These are phyloP conservation scores for Thunnus thynnus DNA, from an alignment of 2,113 vertebrate genomes.

Conservation along the genomic window DNA sequence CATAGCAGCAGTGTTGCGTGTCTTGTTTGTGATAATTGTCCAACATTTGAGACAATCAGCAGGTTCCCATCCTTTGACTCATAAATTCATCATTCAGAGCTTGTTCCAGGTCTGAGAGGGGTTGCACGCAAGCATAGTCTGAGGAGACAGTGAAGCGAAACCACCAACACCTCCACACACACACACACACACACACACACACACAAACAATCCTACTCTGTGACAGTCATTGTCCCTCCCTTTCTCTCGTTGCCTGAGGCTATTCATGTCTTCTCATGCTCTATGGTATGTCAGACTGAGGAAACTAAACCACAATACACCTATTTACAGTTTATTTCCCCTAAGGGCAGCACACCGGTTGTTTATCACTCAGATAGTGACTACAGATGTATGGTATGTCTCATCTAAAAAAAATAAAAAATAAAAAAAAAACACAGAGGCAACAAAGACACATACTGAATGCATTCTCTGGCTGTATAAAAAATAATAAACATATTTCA, in stretches of 20 bases:
- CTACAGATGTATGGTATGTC: constrained; percentile 31
- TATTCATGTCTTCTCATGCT: constrained; percentile 48
- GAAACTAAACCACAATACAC: background rate
- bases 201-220: background rate
- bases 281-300: constrained; percentile 12
- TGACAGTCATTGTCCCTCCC: constrained; percentile 12
- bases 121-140: constrained; percentile 64
- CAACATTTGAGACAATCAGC: constrained; percentile 32
- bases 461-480: background rate
- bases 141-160: constrained; percentile 11
- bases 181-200: constrained; percentile 4
- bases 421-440: too few species aligned
- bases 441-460: background rate
- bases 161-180: background rate
- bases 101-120: constrained; percentile 29
- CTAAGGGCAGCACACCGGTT: background rate
- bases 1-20: constrained; percentile 5
- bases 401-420: background rate
- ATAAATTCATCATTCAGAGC: constrained; percentile 54
- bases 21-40: constrained; percentile 42
- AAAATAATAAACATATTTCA: background rate
- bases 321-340: constrained; percentile 12
- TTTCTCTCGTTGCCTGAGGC: constrained; percentile 17
- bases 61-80: constrained; percentile 70
- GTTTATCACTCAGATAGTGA: constrained; percentile 38